These are phyloP conservation scores for Ypsolopha scabrella DNA, from an alignment of 2,888 invertebrate genomes.

Conservation along the genomic window DNA sequence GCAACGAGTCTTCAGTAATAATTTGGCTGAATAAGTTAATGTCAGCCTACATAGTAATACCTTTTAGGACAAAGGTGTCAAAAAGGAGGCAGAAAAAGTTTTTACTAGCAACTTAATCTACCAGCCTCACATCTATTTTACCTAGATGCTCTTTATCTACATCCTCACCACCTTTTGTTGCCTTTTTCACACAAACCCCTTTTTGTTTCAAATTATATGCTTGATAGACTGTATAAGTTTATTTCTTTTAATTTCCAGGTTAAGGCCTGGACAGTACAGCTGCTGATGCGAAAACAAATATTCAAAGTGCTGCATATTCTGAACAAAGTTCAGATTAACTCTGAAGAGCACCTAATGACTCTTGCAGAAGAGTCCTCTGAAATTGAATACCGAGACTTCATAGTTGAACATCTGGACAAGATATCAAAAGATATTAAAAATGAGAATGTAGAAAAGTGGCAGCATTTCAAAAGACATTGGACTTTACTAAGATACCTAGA, in stretches of 20 bases:
- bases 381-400: conserved; percentile 72
- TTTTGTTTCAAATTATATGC: too few species aligned
- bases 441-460: conserved; percentile 40
- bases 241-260: conserved; percentile 49
- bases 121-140: too few species aligned
- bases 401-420: conserved; percentile 74
- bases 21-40: too few species aligned
- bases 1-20: too few species aligned
- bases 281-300: conserved; percentile 73
- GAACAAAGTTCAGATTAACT: conserved; percentile 71
- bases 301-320: conserved; percentile 75
- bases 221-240: too few species aligned
- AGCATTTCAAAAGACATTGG: conserved; percentile 52
- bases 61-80: too few species aligned
- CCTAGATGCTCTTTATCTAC: too few species aligned
- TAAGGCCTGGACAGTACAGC: conserved; percentile 72
- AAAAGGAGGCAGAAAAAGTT: too few species aligned
- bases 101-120: too few species aligned
- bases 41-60: too few species aligned
- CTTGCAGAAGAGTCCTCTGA: conserved; percentile 71
- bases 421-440: conserved; percentile 44
- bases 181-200: too few species aligned
- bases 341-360: conserved; percentile 66
- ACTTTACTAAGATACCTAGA: conserved; percentile 50
- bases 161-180: too few species aligned